Base-by-base conservation (phyloP, 2,888 invertebrate species). In the Ferdinandea cuprea region DNA sequence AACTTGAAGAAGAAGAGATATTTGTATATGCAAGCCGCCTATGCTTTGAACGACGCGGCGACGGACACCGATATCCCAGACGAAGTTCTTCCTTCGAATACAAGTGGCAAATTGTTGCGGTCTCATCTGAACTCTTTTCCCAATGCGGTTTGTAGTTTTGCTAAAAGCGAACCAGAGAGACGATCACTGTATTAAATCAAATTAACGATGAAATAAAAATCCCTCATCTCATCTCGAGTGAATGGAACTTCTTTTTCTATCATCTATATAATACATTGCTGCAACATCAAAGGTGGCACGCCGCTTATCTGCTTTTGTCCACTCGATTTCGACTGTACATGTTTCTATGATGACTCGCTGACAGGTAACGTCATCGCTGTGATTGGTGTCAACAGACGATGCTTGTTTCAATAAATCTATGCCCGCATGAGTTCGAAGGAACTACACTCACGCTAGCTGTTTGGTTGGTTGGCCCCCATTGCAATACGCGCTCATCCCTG, bases 371-470 rank as follows among this genome's bases (percentile, higher is more conserved):
- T 83, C 83, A 83, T 48, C 61, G 58, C 48, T 30, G 19, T 78
- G 78, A 83, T 83, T 78, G 83, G 83, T 83, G 83, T 83, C 83
- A 83, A 68, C 78, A 28, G 61, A 54, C 66, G 72, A 66, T 77
- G 72, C 78, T 83, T 83, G 83, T 78, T 78, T 71, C 83, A 66
- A 83, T 83, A 83, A 83, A 83, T 83, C 68, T 68, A 46, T 56
- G 63, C 50, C 83, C 83, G 35, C 78, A 83, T 63, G 83, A 32
- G 66, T 72, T 68, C 68, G 21, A 56, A 5, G 21, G 42, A 66
- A 73, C 61, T 77, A 46, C 72, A 61, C 66, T 68, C 83, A 73
- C 77, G 71, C 84, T 69, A 52, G 66, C 46, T 35, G 15, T 11
- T 42, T 19, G 28, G n/a, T n/a, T n/a, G n/a, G n/a, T n/a, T n/a